phyloP scores from a whole-genome alignment of 2,113 vertebrate species.

The Murina feae region DNA sequence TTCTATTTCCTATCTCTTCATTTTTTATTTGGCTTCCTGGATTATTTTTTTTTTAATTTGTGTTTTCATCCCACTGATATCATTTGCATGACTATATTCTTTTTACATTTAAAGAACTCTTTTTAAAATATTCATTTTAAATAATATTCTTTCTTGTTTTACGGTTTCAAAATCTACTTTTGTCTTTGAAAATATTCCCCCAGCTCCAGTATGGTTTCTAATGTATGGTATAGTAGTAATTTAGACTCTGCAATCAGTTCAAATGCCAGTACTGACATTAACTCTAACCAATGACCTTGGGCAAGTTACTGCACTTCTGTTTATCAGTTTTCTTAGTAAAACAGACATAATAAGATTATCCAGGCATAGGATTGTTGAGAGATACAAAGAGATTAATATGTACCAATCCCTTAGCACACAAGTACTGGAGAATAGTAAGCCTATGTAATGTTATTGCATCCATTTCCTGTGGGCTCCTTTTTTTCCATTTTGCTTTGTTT shows the following conservation, averaged over 20 bases:
- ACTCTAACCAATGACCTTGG: neutral
- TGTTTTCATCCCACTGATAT: neutral
- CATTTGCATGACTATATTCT: neutral
- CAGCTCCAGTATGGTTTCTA: neutral
- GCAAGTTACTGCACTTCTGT: neutral
- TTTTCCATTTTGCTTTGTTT: neutral
- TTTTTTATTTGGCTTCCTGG: neutral
- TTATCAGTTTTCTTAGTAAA: conserved; percentile 5
- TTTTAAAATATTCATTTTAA: neutral
- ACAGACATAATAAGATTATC: neutral
- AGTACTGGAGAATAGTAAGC: neutral
- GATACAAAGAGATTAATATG: neutral
- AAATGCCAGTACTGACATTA: neutral
- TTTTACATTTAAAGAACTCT: neutral
- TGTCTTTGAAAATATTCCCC: neutral
- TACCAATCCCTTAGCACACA: neutral
- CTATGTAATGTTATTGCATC: neutral
- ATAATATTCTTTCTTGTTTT: neutral
- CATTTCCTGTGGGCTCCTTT: neutral
- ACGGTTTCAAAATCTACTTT: neutral
- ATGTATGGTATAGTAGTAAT: neutral
- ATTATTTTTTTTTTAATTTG: neutral
- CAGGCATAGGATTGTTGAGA: neutral
- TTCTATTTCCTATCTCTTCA: neutral
- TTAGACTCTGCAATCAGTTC: neutral